Conservation (phyloP, 2,797 vertebrate genomes). For the Nyctalus aviator region DNA sequence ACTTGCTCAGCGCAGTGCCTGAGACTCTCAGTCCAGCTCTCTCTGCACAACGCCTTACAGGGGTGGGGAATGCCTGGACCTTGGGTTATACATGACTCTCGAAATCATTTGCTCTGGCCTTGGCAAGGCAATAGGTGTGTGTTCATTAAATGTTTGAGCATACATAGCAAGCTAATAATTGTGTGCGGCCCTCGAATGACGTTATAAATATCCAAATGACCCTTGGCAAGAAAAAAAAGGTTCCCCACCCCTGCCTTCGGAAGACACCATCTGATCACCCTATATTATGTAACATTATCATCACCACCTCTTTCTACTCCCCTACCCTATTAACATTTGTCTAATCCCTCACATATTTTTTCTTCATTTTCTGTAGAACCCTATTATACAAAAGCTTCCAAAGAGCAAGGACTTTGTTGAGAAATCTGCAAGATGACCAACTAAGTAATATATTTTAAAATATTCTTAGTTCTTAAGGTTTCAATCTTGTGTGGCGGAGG, state of each 20-base stretch:
- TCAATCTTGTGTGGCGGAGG: neutral
- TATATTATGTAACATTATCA: neutral
- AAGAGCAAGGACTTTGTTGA: neutral
- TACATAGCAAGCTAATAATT: no score
- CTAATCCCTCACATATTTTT: neutral
- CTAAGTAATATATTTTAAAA: neutral
- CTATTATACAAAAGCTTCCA: neutral
- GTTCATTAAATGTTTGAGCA: no score
- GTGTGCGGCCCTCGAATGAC: no score
- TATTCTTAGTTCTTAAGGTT: neutral
- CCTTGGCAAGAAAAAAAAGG: no score
- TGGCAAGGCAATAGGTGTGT: no score
- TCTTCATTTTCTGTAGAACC: neutral
- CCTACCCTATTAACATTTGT: neutral
- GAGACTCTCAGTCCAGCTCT: neutral
- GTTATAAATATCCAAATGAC: no score
- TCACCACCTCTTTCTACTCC: neutral
- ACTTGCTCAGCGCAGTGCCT: neutral
- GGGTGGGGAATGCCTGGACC: no score
- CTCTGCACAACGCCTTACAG: neutral
- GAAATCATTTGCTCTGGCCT: no score
- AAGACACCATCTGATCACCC: neutral
- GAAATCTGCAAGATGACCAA: neutral
- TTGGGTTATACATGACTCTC: no score
- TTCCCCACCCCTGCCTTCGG: neutral